Conservation (phyloP, 2,797 vertebrate genomes). For the Simalia tracyae region DNA sequence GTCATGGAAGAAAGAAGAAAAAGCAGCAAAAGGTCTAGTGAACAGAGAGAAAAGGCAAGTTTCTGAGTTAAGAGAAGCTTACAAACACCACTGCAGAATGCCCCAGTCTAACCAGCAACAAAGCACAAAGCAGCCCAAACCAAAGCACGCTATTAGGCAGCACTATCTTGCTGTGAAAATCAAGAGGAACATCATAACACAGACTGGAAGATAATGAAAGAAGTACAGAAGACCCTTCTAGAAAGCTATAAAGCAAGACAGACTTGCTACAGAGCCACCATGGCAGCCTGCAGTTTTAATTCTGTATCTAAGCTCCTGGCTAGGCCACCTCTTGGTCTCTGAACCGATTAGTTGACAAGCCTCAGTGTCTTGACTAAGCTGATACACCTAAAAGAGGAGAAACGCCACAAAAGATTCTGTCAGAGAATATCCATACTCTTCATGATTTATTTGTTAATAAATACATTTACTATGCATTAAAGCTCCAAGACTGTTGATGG, state of each 20-base stretch:
- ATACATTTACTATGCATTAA: conserved; percentile 6
- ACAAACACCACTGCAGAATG: conserved; percentile 52
- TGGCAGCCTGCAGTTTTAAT: conserved; percentile 20
- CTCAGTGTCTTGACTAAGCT: conserved; percentile 51
- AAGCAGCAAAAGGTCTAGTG: conserved; percentile 45
- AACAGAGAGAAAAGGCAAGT: conserved; percentile 63
- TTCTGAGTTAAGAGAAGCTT: conserved; percentile 46
- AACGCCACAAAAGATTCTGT: conserved; percentile 54
- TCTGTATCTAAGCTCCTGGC: conserved; percentile 49
- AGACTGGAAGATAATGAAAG: conserved; percentile 53
- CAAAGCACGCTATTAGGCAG: conserved; percentile 61
- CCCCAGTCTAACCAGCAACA: conserved; percentile 58
- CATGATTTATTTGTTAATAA: neutral
- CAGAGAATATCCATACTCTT: conserved; percentile 10
- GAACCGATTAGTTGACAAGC: conserved; percentile 55
- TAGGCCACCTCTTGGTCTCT: conserved; percentile 56
- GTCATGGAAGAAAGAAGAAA: conserved; percentile 46
- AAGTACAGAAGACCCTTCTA: conserved; percentile 48
- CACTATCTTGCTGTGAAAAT: conserved; percentile 61
- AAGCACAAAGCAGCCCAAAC: conserved; percentile 47
- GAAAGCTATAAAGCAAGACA: conserved; percentile 48
- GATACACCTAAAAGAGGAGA: conserved; percentile 61
- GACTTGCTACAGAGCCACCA: neutral
- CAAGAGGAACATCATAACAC: conserved; percentile 53
- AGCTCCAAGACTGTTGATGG: too few species aligned